Evolutionary conservation across 2,797 vertebrate genomes (phyloP).

Genomic region (Eulemur albifrons): DNA sequence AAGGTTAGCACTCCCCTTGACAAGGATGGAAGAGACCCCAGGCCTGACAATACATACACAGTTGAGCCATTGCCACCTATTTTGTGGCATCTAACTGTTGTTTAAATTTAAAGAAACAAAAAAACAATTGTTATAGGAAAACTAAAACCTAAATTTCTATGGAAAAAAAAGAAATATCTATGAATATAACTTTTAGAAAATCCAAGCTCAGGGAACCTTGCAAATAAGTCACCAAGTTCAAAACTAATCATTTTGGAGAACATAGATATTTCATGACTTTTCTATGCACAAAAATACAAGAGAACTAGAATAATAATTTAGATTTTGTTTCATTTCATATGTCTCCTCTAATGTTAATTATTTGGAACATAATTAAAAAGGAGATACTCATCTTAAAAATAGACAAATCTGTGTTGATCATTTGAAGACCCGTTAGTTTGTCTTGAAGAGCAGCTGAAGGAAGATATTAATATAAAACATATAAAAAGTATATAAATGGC

Average conservation of each 20-base stretch:
- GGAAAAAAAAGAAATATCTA: background rate
- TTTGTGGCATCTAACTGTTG: background rate
- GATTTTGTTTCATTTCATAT: slow-evolving; percentile 22
- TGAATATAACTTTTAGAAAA: background rate
- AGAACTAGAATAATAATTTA: background rate
- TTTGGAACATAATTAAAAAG: slow-evolving; percentile 43
- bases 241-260: slow-evolving; percentile 29
- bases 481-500: background rate
- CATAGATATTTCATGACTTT: background rate
- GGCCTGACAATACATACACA: background rate
- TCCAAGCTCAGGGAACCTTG: background rate
- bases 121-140: background rate
- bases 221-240: background rate
- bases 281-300: background rate
- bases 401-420: background rate
- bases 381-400: background rate
- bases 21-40: background rate
- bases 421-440: slow-evolving; percentile 30
- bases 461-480: background rate
- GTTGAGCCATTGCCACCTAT: background rate
- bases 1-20: background rate
- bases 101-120: background rate
- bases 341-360: slow-evolving; percentile 11
- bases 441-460: background rate
- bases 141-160: background rate